Percentiles rank a stretch among this genome's conserved stretches.
phyloP scores from a whole-genome alignment of 2,113 vertebrate genomes.

The Egretta garzetta region DNA sequence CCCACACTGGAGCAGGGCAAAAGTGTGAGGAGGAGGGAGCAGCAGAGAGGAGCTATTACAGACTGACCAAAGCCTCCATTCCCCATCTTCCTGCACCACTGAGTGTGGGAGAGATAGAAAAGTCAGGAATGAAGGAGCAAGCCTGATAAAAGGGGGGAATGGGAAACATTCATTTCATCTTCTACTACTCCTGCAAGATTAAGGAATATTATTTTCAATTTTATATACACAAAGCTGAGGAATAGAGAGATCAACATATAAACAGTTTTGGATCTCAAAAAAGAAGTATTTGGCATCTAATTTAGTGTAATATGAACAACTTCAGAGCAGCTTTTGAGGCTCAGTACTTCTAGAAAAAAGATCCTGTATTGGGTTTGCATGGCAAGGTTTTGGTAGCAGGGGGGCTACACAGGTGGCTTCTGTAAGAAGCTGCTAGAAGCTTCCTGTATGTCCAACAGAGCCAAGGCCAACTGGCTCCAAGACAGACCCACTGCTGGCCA shows the following conservation, averaged over 20 bases:
- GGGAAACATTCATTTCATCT: neutral
- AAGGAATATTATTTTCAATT: neutral
- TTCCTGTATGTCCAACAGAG: neutral
- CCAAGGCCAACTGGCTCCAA: neutral
- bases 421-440: neutral
- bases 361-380: neutral
- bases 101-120: rapidly evolving
- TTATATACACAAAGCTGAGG: neutral
- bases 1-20: neutral
- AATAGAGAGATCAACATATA: neutral
- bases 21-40: neutral
- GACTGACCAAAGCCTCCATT: neutral
- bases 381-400: too few relatives aligned
- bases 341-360: neutral
- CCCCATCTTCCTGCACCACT: rapidly evolving
- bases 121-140: neutral
- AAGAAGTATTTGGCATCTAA: neutral
- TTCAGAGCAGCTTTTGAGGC: neutral
- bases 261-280: neutral
- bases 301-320: neutral
- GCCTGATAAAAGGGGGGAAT: neutral
- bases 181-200: neutral
- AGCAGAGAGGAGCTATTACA: neutral
- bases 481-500: neutral
- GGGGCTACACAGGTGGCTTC: too few relatives aligned